Evolutionary conservation across 2,113 vertebrate genomes (phyloP), one percentile per base, ranked within the genome.

Genomic region (Oreocharis arfaki): DNA sequence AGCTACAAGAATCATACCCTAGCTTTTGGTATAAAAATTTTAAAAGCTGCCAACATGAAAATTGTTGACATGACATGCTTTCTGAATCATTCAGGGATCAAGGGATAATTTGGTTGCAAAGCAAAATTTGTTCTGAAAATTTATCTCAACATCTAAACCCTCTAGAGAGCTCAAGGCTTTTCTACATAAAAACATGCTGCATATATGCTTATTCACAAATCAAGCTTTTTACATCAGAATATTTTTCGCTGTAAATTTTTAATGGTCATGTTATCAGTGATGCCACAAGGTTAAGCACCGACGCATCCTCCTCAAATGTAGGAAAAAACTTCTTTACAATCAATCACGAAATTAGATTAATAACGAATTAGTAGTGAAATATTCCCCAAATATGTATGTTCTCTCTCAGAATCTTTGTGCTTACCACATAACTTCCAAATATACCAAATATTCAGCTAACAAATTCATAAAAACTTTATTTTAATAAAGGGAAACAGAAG

Each of bases 51-150:
- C 89, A 89, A 16, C 33, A 37, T 4, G 21, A 77, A 88, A 77
- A 55, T 14, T 35, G 47, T 47, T 68, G 61, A 64, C 12, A 56
- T 39, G 14, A 56, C 20, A 86, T 9, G 9, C 52, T 93, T 96
- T 93, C 79, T 93, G 89, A 91, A 91, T 77, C 78, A 95, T 86
- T 84, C 59, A 63, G 73, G 56, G 90, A 96, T 93, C 80, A 87
- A 93, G 79, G 61, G 78, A 96, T 93, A 96, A 97, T 89, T 71
- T 89, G 84, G 68, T 61, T 86, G 83, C 4, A 49, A 89, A 93
- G 44, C 52, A 93, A 91, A 93, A 93, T 92, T 95, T 95, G 37
- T 94, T 94, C 92, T 92, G 69, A 92, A 88, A 80, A 73, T 83
- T 79, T 57, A 93, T 53, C 49, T 84, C 78, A 74, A 41, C 4